phyloP scores from a whole-genome alignment of 1,140 invertebrate genomes.

The Drosophila tani region DNA sequence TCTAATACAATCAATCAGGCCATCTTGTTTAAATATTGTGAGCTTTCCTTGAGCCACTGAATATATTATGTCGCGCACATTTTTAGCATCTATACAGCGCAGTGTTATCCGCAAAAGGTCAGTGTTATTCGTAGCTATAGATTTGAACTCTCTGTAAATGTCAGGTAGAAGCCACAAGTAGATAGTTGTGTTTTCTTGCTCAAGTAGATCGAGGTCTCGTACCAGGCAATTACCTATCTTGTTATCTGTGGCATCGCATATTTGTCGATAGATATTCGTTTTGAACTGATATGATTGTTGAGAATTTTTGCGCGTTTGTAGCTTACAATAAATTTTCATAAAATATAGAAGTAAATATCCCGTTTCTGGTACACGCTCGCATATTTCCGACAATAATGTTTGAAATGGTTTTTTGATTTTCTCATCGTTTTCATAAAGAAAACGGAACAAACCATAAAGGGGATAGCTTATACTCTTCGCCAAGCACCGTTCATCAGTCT shows the following conservation, averaged over 20 bases:
- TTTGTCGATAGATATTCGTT: constrained; percentile 93
- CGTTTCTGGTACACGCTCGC: constrained; percentile 87
- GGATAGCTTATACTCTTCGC: constrained; percentile 91
- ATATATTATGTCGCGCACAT: constrained; percentile 95
- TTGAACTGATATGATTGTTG: constrained; percentile 91
- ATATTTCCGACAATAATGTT: constrained; percentile 90
- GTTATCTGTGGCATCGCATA: constrained; percentile 92
- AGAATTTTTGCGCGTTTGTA: constrained; percentile 82
- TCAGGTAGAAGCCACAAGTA: constrained; percentile 96
- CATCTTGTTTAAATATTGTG: constrained; percentile 92
- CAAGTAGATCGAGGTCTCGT: constrained; percentile 92
- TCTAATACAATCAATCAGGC: constrained; percentile 89
- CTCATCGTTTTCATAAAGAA: constrained; percentile 90
- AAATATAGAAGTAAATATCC: constrained; percentile 96
- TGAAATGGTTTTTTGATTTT: constrained; percentile 90
- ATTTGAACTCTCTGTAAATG: constrained; percentile 95
- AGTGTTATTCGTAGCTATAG: constrained; percentile 93
- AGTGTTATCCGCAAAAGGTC: constrained; percentile 94
- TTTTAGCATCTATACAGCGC: constrained; percentile 93
- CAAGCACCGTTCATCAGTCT: constrained; percentile 87
- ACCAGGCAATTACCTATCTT: constrained; percentile 86
- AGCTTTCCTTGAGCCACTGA: constrained; percentile 95
- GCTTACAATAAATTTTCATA: constrained; percentile 90
- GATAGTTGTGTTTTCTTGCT: constrained; percentile 94
- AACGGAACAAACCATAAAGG: constrained; percentile 92